A percentile compares a stretch with the other conserved stretches of the same genome.
Evolutionary conservation across 2,113 vertebrate species (phyloP).

Genomic region (Chaenocephalus aceratus): DNA sequence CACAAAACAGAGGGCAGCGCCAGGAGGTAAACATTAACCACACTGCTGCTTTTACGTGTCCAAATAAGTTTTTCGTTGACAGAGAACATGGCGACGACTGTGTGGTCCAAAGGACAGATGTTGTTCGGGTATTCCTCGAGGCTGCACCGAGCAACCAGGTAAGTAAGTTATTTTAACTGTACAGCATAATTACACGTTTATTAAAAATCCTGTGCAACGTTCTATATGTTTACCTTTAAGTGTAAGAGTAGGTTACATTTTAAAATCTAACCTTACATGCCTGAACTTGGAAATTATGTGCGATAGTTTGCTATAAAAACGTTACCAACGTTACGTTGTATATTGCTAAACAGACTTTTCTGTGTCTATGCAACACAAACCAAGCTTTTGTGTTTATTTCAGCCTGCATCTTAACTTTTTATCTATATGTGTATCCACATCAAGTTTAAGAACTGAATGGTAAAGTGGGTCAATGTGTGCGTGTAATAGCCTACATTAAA

Average conservation of each 20-base stretch:
- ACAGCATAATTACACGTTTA: too few species aligned
- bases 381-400: not conserved
- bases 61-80: not conserved
- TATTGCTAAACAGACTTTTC: too few species aligned
- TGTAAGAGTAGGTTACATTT: not conserved
- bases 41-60: not conserved
- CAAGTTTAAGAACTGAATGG: not conserved
- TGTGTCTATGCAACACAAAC: not conserved
- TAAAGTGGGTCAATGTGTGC: not conserved
- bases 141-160: constrained; percentile 58
- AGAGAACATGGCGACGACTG: constrained; percentile 69
- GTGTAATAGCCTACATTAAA: not conserved
- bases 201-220: not conserved
- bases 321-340: not conserved
- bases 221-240: not conserved
- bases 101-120: constrained; percentile 22
- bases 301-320: not conserved
- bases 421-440: not conserved
- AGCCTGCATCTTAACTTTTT: not conserved
- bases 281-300: not conserved
- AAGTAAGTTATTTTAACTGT: constrained; percentile 2
- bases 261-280: not conserved
- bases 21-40: constrained; percentile 74
- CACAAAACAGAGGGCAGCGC: not conserved
- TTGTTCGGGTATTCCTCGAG: constrained; percentile 27